phyloP scores from a whole-genome alignment of 2,113 vertebrate species.

The Pogona vitticeps region DNA sequence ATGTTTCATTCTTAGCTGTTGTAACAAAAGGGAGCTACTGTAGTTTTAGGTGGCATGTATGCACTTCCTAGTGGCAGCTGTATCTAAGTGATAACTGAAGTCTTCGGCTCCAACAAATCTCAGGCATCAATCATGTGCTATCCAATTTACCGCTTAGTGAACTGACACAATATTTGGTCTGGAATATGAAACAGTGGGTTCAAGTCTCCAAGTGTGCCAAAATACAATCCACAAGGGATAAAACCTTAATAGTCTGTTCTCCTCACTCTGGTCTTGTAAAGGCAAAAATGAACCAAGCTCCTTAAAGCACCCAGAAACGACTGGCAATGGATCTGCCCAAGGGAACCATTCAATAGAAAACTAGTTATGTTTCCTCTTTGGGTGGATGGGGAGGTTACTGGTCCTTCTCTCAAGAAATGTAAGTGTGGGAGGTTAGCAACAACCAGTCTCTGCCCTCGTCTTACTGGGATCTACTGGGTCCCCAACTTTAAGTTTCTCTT shows the following conservation, averaged over 20 bases:
- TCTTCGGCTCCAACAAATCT: background rate
- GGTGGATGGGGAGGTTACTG: background rate
- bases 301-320: too few species aligned
- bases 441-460: background rate
- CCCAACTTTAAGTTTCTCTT: background rate
- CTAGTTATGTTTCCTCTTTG: background rate
- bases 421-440: background rate
- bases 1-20: background rate
- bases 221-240: too few species aligned
- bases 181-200: background rate
- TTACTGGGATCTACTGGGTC: background rate
- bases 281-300: too few species aligned
- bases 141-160: too few species aligned
- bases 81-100: background rate
- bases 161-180: background rate
- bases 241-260: too few species aligned
- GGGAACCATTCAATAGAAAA: too few species aligned
- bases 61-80: background rate
- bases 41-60: background rate
- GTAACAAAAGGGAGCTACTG: background rate
- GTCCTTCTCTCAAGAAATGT: background rate
- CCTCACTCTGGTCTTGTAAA: too few species aligned
- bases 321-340: too few species aligned
- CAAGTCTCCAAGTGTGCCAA: background rate
- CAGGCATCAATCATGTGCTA: too few species aligned